A percentile compares a stretch with the other conserved stretches of the same genome.
Evolutionary conservation across 2,888 invertebrate genomes (phyloP).

Genomic region (Drosophila borealis): DNA sequence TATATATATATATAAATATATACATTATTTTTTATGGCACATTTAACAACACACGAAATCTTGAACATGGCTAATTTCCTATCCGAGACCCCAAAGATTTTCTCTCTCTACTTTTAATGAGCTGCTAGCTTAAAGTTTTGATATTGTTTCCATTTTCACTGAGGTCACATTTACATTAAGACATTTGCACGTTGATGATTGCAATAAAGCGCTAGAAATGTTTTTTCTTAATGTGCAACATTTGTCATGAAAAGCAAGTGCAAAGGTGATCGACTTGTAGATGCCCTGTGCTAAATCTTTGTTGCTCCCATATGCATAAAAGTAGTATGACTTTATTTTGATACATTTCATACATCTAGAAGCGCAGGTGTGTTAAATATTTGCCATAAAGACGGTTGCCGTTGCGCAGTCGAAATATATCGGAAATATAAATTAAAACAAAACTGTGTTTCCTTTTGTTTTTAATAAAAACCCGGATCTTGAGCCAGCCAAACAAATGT

Average conservation of each 20-base stretch:
- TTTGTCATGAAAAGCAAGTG: background rate
- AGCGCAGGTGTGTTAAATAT: too few species aligned
- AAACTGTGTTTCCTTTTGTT: too few species aligned
- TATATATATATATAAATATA: too few species aligned
- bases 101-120: slow-evolving; percentile 47
- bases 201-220: slow-evolving; percentile 25
- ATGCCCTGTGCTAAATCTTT: background rate
- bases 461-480: too few species aligned
- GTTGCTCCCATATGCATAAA: too few species aligned
- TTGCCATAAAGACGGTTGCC: too few species aligned
- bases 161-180: slow-evolving; percentile 9
- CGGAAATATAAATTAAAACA: too few species aligned
- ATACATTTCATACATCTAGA: too few species aligned
- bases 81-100: slow-evolving; percentile 37
- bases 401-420: too few species aligned
- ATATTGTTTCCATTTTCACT: slow-evolving; percentile 24
- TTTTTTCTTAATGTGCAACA: slow-evolving; percentile 2
- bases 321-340: too few species aligned
- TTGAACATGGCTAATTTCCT: slow-evolving; percentile 49
- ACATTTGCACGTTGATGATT: slow-evolving; percentile 20
- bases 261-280: background rate
- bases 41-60: slow-evolving; percentile 40
- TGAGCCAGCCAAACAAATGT: too few species aligned
- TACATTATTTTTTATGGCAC: slow-evolving; percentile 47
- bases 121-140: slow-evolving; percentile 30